Base-by-base conservation (phyloP, 2,888 invertebrate genomes). In the Plagodis pulveraria region DNA sequence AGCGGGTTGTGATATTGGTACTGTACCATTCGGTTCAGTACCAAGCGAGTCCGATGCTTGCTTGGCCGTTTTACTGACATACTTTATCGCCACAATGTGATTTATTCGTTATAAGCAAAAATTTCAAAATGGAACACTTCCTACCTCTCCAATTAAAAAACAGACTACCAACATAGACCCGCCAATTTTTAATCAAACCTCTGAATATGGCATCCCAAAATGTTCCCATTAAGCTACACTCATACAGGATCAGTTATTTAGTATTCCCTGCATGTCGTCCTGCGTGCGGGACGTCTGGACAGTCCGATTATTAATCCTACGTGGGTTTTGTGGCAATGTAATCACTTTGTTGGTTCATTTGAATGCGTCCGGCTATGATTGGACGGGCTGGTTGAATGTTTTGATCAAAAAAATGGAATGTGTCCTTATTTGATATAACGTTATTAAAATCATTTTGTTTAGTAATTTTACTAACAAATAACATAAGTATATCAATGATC, bases 271-370 rank as follows among this genome's bases (percentile, higher is more conserved):
- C 83, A 74, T 76, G 83, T 72, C 65, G 70, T 75, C 73, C 77
- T 77, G 81, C 78, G 81, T 83, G 76, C 78, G 35, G 55, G 55
- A 79, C 73, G 75, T 77, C 77, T 78, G 82, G 60, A 72, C 72
- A 76, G 70, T 69, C 76, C 73, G 74, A 76, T 80, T 86, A 87
- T 87, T 85, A 87, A 87, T 84, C 84, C 82, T 74, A 82, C 84
- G 86, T 85, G 84, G 81, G 80, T 86, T 86, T 83, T 80, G 81
- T 82, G 71, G 56, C 60, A 63, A 67, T 65, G 65, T 63, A 63
- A 69, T 69, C 63, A 67, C 43, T 69, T 64, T 67, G 65, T 73
- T 73, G 74, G 70, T 71, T 74, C 69, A 71, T 76, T 76, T 76
- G 73, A 72, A 74, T 74, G 67, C 63, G 67, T 61, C 62, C 58